These are phyloP conservation scores for Rhabdomys pumilio DNA, from an alignment of 2,797 vertebrate genomes.

Conservation along the genomic window DNA sequence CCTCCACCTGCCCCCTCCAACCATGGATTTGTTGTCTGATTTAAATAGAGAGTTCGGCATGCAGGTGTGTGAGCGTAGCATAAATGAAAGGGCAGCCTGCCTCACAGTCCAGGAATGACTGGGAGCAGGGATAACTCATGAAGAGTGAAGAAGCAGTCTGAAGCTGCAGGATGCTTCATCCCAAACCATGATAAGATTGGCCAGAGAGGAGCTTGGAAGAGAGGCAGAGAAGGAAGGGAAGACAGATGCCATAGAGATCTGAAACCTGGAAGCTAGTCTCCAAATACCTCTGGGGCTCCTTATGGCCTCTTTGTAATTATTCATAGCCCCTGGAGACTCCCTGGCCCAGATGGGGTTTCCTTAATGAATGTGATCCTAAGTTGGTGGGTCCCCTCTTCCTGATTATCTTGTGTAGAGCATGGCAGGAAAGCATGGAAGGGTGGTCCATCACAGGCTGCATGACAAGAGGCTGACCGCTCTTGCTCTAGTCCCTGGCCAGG, in stretches of 20 bases:
- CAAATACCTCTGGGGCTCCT: background rate
- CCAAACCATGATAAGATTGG: slow-evolving; percentile 85
- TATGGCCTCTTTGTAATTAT: background rate
- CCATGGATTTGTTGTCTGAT: slow-evolving; percentile 82
- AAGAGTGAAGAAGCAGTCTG: slow-evolving; percentile 86
- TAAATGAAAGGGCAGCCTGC: slow-evolving; percentile 89
- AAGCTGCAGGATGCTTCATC: slow-evolving; percentile 88
- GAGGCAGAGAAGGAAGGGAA: background rate
- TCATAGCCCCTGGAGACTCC: background rate
- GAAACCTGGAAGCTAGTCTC: background rate
- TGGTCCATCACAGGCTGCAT: slow-evolving; percentile 7
- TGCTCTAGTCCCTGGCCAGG: slow-evolving; percentile 86
- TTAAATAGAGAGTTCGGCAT: slow-evolving; percentile 82
- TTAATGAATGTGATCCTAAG: background rate
- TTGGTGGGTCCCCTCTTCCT: background rate
- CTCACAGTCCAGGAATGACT: slow-evolving; percentile 85
- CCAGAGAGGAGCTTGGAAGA: slow-evolving; percentile 75
- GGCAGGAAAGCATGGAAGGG: slow-evolving; percentile 15
- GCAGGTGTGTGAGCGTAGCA: slow-evolving; percentile 80
- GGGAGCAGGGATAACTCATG: slow-evolving; percentile 87
- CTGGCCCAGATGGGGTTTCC: slow-evolving; percentile 2
- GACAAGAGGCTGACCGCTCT: slow-evolving; percentile 76
- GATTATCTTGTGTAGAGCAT: background rate
- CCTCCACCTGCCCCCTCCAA: background rate
- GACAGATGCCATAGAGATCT: background rate